Evolutionary conservation across 2,113 vertebrate genomes (phyloP).

Genomic region (Carettochelys insculpta): DNA sequence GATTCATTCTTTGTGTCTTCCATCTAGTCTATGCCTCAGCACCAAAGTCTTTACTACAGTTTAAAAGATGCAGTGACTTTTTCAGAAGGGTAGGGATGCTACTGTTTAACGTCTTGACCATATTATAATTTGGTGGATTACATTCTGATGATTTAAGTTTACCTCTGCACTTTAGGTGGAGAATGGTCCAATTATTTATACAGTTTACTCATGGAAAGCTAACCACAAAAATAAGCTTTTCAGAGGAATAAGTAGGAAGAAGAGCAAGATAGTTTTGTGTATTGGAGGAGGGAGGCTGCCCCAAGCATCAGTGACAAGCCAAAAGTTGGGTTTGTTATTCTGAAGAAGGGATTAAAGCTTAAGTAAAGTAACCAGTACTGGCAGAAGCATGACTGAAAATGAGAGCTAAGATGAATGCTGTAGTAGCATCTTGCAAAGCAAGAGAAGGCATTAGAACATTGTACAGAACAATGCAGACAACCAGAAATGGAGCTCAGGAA

Average conservation of each 20-base stretch:
- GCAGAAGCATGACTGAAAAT: background rate
- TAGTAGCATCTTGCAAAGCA: background rate
- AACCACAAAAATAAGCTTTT: background rate
- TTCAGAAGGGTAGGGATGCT: background rate
- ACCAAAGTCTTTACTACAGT: background rate
- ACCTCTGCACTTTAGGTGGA: background rate
- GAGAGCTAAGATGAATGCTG: background rate
- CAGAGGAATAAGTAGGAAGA: background rate
- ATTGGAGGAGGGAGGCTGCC: background rate
- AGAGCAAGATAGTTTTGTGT: background rate
- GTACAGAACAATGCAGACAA: background rate
- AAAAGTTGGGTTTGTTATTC: background rate
- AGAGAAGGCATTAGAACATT: accelerated
- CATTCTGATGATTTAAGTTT: background rate
- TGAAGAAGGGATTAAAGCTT: background rate
- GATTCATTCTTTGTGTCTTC: background rate
- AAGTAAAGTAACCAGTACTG: background rate
- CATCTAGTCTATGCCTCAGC: background rate
- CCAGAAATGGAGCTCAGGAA: accelerated
- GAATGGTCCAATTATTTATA: background rate
- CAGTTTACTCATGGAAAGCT: background rate
- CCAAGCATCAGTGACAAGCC: accelerated
- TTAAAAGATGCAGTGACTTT: background rate
- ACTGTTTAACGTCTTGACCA: background rate
- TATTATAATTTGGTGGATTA: background rate